These are phyloP conservation scores for Argynnis bischoffii DNA, from an alignment of 2,888 invertebrate species.

Conservation along the genomic window DNA sequence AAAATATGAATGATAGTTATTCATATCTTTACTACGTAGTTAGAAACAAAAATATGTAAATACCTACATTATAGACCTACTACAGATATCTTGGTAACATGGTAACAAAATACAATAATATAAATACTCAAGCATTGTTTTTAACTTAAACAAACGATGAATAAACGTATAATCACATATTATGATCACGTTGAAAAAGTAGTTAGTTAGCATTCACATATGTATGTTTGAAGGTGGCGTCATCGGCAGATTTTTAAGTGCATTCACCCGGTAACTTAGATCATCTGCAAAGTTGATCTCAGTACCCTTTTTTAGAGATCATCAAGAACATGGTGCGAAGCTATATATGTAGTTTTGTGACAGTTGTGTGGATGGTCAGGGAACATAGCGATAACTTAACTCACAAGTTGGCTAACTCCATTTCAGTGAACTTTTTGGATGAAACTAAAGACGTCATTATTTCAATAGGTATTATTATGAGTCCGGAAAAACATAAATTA, in stretches of 20 bases:
- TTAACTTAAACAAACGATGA: conserved; percentile 2
- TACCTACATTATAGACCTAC: no score
- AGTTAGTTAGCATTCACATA: conserved; percentile 24
- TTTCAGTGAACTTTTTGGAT: no score
- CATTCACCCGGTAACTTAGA: conserved; percentile 46
- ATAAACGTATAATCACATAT: conserved; percentile 18
- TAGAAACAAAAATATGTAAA: no score
- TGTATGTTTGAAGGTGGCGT: conserved; percentile 38
- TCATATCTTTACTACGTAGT: no score
- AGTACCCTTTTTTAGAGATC: conserved; percentile 34
- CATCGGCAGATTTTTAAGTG: conserved; percentile 42
- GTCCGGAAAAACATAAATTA: no score
- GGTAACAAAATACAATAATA: neutral
- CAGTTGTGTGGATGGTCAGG: neutral
- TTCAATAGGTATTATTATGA: no score
- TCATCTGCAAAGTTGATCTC: conserved; percentile 42
- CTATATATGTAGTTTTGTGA: conserved; percentile 10
- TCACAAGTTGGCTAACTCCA: no score
- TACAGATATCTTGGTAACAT: no score
- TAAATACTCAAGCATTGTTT: conserved; percentile 1
- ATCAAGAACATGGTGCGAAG: conserved; percentile 12
- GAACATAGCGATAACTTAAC: no score
- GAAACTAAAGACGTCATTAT: no score
- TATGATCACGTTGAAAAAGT: conserved; percentile 8
- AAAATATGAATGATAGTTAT: no score